These are phyloP conservation scores for Onychomys torridus DNA, from an alignment of 2,797 vertebrate species.

Conservation along the genomic window DNA sequence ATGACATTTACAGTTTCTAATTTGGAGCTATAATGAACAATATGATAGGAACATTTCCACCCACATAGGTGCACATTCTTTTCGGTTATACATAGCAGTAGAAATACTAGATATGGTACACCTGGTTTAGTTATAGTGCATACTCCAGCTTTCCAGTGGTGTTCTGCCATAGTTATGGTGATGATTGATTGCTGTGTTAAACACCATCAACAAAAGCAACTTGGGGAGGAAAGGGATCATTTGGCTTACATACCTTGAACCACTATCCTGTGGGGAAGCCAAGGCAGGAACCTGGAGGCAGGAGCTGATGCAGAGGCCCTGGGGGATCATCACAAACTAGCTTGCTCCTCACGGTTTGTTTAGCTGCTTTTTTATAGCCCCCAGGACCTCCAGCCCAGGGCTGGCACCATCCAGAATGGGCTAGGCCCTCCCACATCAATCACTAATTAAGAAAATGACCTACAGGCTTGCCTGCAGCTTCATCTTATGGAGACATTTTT, in stretches of 20 bases:
- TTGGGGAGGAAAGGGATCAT: background rate
- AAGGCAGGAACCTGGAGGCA: background rate
- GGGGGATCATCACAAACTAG: no score
- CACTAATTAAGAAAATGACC: background rate
- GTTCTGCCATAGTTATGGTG: background rate
- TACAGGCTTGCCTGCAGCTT: background rate
- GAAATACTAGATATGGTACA: background rate
- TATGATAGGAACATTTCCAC: background rate
- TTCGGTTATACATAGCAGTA: background rate
- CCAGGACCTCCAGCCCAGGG: background rate
- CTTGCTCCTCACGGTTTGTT: background rate
- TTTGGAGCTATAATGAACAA: background rate
- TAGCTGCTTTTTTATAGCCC: background rate
- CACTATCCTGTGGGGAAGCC: background rate
- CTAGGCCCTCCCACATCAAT: background rate
- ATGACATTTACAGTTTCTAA: background rate
- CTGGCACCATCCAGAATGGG: background rate
- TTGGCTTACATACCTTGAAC: background rate
- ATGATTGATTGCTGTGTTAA: background rate
- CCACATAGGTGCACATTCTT: background rate
- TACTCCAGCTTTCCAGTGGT: background rate
- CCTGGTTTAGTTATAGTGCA: background rate
- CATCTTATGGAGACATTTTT: background rate
- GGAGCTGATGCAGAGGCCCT: no score
- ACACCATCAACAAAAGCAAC: background rate